phyloP scores from a whole-genome alignment of 1,140 invertebrate genomes.

The Drosophila teissieri region DNA sequence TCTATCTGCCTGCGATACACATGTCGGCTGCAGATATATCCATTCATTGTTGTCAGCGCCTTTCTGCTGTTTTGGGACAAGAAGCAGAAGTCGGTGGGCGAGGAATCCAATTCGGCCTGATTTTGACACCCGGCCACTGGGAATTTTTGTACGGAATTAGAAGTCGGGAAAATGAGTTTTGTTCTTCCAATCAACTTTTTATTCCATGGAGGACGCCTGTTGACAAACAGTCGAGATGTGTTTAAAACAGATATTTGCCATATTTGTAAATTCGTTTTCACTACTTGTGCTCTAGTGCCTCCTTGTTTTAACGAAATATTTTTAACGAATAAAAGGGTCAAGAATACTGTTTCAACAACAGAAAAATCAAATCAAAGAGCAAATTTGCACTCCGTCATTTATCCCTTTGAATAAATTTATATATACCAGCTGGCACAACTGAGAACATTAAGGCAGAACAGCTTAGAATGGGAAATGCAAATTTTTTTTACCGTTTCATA shows the following conservation, averaged over 20 bases:
- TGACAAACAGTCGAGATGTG: conserved; percentile 10
- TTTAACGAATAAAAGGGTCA: no score
- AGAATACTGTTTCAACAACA: background rate
- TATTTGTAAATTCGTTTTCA: no score
- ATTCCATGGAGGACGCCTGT: conserved; percentile 9
- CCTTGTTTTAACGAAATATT: no score
- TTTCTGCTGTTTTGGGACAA: conserved; percentile 2
- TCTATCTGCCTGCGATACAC: conserved; percentile 11
- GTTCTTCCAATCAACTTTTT: conserved; percentile 20
- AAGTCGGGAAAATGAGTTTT: conserved; percentile 31
- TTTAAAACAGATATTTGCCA: background rate
- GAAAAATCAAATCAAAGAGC: conserved; percentile 1
- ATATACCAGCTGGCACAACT: conserved; percentile 29
- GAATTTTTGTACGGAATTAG: conserved; percentile 25
- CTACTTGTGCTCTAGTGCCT: background rate
- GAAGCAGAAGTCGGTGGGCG: background rate
- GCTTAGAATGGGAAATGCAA: conserved; percentile 10
- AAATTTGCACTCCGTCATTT: conserved; percentile 35
- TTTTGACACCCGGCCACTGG: conserved; percentile 45
- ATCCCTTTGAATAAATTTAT: conserved; percentile 18
- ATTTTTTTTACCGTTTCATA: conserved; percentile 37
- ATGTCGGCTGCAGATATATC: conserved; percentile 38
- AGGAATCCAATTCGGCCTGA: conserved; percentile 29
- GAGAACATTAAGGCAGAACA: conserved; percentile 6
- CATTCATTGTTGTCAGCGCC: conserved; percentile 41